Evolutionary conservation across 1,140 invertebrate genomes (phyloP).

Genomic region (Dendroctonus valens): DNA sequence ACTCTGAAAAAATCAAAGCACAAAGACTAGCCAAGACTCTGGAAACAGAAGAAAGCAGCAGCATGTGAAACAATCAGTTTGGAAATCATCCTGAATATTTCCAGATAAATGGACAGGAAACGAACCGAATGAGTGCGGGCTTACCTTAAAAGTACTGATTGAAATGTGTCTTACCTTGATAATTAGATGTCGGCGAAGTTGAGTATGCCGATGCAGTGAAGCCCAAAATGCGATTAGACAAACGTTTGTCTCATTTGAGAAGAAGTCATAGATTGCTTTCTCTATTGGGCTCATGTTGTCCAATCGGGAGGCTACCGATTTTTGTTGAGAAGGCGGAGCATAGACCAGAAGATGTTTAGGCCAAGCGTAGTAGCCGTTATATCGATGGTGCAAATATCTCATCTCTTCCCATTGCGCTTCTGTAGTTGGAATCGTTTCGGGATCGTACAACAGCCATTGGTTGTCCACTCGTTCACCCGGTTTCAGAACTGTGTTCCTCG

Average conservation of each 20-base stretch:
- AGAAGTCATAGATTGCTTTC: conserved; percentile 65
- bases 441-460: conserved; percentile 71
- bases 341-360: conserved; percentile 65
- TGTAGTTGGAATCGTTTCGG: conserved; percentile 57
- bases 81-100: no score
- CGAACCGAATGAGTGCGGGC: no score
- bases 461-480: conserved; percentile 67
- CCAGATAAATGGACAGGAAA: no score
- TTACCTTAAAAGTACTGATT: no score
- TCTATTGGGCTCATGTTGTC: conserved; percentile 49
- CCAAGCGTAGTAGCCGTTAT: conserved; percentile 80
- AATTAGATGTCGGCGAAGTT: no score
- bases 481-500: conserved; percentile 32
- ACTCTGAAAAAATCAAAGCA: no score
- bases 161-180: no score
- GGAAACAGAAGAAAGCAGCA: no score
- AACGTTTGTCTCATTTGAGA: conserved; percentile 68
- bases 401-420: conserved; percentile 73
- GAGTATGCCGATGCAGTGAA: no score
- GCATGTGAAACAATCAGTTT: no score
- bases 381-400: conserved; percentile 68
- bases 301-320: conserved; percentile 48
- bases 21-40: no score
- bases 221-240: no score
- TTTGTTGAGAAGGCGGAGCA: conserved; percentile 63